phyloP scores from a whole-genome alignment of 2,888 invertebrate genomes.

The Epicampocera succincta region DNA sequence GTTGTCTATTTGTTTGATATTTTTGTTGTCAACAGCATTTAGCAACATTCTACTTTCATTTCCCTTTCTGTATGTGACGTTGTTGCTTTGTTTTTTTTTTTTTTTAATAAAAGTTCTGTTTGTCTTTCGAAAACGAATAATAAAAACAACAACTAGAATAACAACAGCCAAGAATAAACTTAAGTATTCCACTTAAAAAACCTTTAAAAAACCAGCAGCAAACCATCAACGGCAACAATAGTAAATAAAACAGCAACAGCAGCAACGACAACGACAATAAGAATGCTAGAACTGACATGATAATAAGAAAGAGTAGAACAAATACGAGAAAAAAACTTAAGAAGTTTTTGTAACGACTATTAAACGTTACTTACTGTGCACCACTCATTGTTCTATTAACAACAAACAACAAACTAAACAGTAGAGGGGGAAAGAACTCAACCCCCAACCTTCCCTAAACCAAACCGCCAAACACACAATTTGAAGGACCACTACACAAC shows the following conservation, averaged over 20 bases:
- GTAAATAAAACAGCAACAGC: slow-evolving; percentile 14
- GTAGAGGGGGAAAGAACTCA: too few species aligned
- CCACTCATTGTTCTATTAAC: slow-evolving; percentile 12
- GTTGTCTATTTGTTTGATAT: slow-evolving; percentile 16
- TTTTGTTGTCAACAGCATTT: slow-evolving; percentile 45
- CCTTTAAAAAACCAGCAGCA: slow-evolving; percentile 58
- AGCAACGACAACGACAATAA: slow-evolving; percentile 25
- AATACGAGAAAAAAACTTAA: slow-evolving; percentile 20
- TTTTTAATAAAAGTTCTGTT: slow-evolving; percentile 34
- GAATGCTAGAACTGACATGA: slow-evolving; percentile 28
- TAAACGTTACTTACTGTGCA: slow-evolving; percentile 44
- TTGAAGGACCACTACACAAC: slow-evolving; percentile 2
- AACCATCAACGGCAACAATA: slow-evolving; percentile 41
- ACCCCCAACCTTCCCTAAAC: too few species aligned
- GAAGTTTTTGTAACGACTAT: slow-evolving; percentile 46
- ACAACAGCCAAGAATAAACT: slow-evolving; percentile 47
- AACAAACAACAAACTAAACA: slow-evolving; percentile 7
- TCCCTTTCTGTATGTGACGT: slow-evolving; percentile 20
- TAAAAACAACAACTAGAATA: slow-evolving; percentile 14
- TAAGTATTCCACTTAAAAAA: slow-evolving; percentile 60
- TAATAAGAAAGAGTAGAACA: slow-evolving; percentile 25
- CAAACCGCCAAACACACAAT: background rate
- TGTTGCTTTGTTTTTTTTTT: too few species aligned
- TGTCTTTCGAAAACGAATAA: background rate
- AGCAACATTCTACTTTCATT: slow-evolving; percentile 23